Evolutionary conservation across 2,113 vertebrate genomes (phyloP).

Genomic region (Chaetodon auriga): DNA sequence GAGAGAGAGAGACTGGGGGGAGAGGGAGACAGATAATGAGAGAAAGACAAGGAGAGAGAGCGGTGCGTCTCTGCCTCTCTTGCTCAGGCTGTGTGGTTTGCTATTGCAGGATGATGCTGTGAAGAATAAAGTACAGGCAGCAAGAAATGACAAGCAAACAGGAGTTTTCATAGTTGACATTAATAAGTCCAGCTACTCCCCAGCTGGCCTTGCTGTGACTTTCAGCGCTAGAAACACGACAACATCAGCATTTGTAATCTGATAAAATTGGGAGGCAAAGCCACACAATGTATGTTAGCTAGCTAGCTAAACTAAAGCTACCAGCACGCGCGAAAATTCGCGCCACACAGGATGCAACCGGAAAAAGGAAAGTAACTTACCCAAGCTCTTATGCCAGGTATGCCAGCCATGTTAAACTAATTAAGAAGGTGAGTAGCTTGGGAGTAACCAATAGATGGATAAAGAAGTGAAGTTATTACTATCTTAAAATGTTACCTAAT

Average conservation of each 20-base stretch:
- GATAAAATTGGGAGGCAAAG: background rate
- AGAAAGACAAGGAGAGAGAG: background rate
- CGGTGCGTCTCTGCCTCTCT: background rate
- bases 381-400: background rate
- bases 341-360: slow-evolving; percentile 7
- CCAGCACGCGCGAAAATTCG: background rate
- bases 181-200: background rate
- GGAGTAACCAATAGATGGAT: background rate
- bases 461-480: background rate
- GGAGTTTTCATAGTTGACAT: background rate
- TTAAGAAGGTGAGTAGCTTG: background rate
- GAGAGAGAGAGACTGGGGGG: slow-evolving; percentile 4
- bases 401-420: background rate
- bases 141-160: background rate
- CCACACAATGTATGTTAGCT: no score
- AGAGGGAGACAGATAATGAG: slow-evolving; percentile 58
- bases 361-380: background rate
- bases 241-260: background rate
- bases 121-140: background rate
- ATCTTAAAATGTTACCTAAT: background rate
- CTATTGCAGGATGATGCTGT: background rate
- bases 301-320: background rate
- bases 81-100: background rate
- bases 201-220: background rate
- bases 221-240: no score